Percentiles rank a stretch among this genome's conserved stretches.
Conservation (phyloP, 2,797 vertebrate species). For the Paramormyrops hopkinsi region DNA sequence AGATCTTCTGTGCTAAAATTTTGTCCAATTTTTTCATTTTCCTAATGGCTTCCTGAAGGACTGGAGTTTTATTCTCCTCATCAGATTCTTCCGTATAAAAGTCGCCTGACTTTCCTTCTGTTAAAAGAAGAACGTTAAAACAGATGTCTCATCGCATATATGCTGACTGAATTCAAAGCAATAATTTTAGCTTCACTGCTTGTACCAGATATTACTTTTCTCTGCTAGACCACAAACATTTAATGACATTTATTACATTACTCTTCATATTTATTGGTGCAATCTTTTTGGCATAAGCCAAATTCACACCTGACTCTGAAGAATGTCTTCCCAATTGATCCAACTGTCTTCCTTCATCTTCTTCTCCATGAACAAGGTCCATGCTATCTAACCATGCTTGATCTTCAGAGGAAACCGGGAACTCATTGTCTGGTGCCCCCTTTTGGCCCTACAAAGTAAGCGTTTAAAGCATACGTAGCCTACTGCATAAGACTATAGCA, state of each 20-base stretch:
- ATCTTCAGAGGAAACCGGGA: slow-evolving; percentile 9
- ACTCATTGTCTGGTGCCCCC: neutral
- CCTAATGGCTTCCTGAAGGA: slow-evolving; percentile 63
- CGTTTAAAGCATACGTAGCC: neutral
- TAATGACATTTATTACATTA: neutral
- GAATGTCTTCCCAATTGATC: neutral
- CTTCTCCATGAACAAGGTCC: neutral
- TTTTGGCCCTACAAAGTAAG: neutral
- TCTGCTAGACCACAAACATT: neutral
- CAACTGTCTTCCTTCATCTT: neutral
- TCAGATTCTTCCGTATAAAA: slow-evolving; percentile 36
- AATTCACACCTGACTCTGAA: slow-evolving; percentile 6
- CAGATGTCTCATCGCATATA: neutral
- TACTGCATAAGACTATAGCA: neutral
- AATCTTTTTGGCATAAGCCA: neutral
- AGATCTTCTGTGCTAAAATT: slow-evolving; percentile 58
- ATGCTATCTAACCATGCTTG: neutral
- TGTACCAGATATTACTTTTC: neutral
- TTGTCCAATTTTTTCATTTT: slow-evolving; percentile 77
- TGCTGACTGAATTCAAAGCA: neutral
- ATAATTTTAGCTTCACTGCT: neutral
- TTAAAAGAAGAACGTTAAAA: neutral
- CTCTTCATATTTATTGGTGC: neutral
- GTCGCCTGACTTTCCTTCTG: slow-evolving; percentile 25
- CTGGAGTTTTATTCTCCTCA: slow-evolving; percentile 47